Base-by-base conservation (phyloP, 2,113 vertebrate species). In the Marmota monax region DNA sequence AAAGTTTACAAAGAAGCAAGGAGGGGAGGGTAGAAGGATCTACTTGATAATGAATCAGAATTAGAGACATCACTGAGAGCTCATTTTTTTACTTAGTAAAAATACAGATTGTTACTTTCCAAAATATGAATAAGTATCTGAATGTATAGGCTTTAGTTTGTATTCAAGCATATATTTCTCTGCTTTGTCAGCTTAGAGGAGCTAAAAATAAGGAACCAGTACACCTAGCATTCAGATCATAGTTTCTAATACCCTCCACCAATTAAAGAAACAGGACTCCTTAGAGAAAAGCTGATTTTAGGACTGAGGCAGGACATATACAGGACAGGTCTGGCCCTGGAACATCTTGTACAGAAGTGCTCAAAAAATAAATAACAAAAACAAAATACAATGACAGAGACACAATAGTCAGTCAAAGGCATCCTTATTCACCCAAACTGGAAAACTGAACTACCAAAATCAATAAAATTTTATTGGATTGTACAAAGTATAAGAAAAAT, bases 401-500 rank as follows among this genome's bases (percentile, higher is more conserved):
- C 39, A 80, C 39, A 61, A 45, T 0, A 11, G 17, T 53, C 45
- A n/a, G 53, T 20, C 42, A 13, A 89, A 88, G 80, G 37, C 85
- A 4, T 34, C 51, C 12, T 29, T 16, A 67, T 1, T 34, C 17
- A 9, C 32, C 13, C 88, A 84, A 88, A 42, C 0, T 22, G 14
- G 27, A 83, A 72, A 48, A n/a, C 84, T 63, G 77, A 61, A 45
- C 32, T 32, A 85, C n/a, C 20, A 65, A 63, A 67, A 74, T 67
- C 77, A 85, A 72, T 42, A 17, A 73, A 48, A 88, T 34, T 42
- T 12, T n/a, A 53, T 51, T 92, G 11, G 7, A 70, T 88, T 80
- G 79, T 82, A 95, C 65, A 80, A 80, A 48, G 13, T 51, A 87
- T 39, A 87, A 56, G 45, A 80, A 14, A 94, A 80, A 51, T 74